phyloP scores from a whole-genome alignment of 2,797 vertebrate species.

The Lutjanus campechanus region DNA sequence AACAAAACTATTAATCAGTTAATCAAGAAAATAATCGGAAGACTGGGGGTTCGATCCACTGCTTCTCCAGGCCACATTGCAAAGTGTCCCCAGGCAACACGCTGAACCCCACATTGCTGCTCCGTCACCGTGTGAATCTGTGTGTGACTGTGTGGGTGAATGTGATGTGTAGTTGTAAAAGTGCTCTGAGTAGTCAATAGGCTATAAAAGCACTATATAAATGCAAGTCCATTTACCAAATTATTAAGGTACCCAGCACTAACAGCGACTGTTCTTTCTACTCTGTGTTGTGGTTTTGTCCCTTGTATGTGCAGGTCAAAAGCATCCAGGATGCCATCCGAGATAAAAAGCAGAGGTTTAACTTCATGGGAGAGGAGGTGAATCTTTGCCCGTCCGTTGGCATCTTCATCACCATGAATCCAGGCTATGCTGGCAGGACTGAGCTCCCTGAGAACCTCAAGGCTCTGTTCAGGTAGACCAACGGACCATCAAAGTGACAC shows the following conservation, averaged over 20 bases:
- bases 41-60: too few relatives aligned
- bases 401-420: conserved; percentile 99
- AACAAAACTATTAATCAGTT: too few relatives aligned
- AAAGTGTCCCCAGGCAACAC: too few relatives aligned
- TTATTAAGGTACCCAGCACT: background rate
- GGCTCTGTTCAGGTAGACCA: conserved; percentile 92
- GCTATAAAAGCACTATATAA: too few relatives aligned
- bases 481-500: background rate
- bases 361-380: conserved; percentile 96
- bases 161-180: too few relatives aligned
- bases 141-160: too few relatives aligned
- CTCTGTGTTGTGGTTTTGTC: background rate
- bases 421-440: conserved; percentile 95
- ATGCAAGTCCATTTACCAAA: background rate
- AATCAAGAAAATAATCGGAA: too few relatives aligned
- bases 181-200: too few relatives aligned
- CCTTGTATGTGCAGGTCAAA: conserved; percentile 88
- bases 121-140: too few relatives aligned
- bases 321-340: conserved; percentile 96
- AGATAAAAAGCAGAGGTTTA: conserved; percentile 93
- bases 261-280: background rate
- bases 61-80: too few relatives aligned
- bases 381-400: conserved; percentile 92
- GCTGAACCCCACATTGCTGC: too few relatives aligned
- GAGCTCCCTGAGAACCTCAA: conserved; percentile 98